These are phyloP conservation scores for Stenodema calcarata DNA, from an alignment of 2,888 invertebrate species.

Conservation along the genomic window DNA sequence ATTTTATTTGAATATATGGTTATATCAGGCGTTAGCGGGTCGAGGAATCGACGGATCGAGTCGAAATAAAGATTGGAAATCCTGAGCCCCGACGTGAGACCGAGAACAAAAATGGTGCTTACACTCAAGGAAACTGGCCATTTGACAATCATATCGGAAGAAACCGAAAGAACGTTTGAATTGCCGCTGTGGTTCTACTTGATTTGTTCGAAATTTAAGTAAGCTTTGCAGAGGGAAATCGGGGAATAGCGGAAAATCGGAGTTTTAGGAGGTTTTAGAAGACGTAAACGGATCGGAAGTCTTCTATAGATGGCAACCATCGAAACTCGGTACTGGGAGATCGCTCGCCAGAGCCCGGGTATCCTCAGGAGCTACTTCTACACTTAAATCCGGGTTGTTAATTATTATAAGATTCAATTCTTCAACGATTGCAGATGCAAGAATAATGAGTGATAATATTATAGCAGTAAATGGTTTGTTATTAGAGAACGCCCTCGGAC, in stretches of 20 bases:
- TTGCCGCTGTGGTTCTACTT: not conserved
- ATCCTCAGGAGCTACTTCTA: not conserved
- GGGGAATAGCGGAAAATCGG: not conserved
- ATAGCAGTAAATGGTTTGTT: constrained; percentile 53
- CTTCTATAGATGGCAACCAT: constrained; percentile 34
- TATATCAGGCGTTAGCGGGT: not conserved
- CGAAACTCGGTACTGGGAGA: constrained; percentile 33
- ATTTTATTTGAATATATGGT: not conserved
- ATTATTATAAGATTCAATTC: not conserved
- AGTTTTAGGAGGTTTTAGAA: not conserved
- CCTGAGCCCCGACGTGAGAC: not conserved
- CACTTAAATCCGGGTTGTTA: not conserved
- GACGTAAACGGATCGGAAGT: constrained; percentile 27
- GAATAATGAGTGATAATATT: not conserved
- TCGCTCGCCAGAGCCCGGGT: not conserved
- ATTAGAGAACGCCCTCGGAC: constrained; percentile 55
- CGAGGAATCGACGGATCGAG: not conserved
- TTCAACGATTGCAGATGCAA: not conserved
- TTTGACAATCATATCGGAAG: constrained; percentile 17
- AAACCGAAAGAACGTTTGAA: not conserved
- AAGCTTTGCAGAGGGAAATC: not conserved
- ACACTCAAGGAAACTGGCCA: constrained; percentile 46
- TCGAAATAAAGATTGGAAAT: not conserved
- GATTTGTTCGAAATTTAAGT: not conserved
- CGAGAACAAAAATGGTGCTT: constrained; percentile 44